Evolutionary conservation across 2,797 vertebrate genomes (phyloP), one percentile per base, ranked within the genome.

Genomic region (Dromococcyx pavoninus): DNA sequence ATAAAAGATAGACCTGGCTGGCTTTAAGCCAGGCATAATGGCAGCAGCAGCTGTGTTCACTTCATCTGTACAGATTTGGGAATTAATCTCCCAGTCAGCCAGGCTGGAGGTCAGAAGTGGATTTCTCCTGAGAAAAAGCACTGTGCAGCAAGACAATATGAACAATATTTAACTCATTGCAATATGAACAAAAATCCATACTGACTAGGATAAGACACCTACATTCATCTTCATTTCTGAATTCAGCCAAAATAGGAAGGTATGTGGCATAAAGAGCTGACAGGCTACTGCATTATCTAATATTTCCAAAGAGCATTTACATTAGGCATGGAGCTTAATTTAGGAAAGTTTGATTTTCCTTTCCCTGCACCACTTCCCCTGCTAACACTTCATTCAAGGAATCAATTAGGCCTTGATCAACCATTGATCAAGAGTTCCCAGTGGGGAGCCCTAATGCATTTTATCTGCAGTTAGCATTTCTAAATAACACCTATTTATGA

Each of bases 371-470:
- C 86, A 76, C 86, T 27, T 91, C 81, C 78, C 84, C 57, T 81
- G 86, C 71, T 91, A 95, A 83, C 66, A 30, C 35, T 95, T 97
- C 87, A 91, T 94, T 94, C 48, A 32, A 91, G 76, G 62, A 93
- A 91, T 95, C 94, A 90, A 86, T 95, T 92, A 94, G 64, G 35
- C 61, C 70, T 89, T 70, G 82, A 96, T 93, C 86, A 93, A 67
- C 16, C 77, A 93, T 15, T 81, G 94, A 96, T 95, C 65, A 80
- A 37, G 41, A 67, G 82, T 9, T 93, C 90, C 85, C 94, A 83
- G 1, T 27, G 74, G 81, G 87, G 41, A 92, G 67, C 30, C 18
- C 15, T 96, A 95, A 96, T 91, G 94, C 85, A 90, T 96, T 96
- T 93, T 74, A 96, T 91, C 93, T 84, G 86, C 85, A 50, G 82